Percentiles rank a stretch among this genome's conserved stretches.
Evolutionary conservation across 2,888 invertebrate genomes (phyloP).

Genomic region (Nemotelus pantherinus): DNA sequence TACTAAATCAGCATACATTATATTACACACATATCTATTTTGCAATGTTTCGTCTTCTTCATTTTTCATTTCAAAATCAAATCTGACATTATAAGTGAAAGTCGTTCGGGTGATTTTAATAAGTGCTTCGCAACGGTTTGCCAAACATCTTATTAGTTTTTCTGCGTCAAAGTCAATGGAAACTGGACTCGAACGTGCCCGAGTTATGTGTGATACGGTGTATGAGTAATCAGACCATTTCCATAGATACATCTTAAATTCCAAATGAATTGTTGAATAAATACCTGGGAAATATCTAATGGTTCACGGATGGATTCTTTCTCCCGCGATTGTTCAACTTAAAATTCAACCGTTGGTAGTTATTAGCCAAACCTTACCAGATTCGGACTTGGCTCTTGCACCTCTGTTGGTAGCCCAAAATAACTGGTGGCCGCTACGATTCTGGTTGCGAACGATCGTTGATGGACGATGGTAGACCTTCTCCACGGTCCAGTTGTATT

Average conservation of each 20-base stretch:
- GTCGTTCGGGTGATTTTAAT: neutral
- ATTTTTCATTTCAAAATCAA: neutral
- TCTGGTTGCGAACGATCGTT: too few relatives aligned
- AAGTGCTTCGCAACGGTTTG: conserved; percentile 28
- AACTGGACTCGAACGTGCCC: too few relatives aligned
- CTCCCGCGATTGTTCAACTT: neutral
- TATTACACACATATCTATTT: too few relatives aligned
- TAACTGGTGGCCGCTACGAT: too few relatives aligned
- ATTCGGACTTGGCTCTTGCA: neutral
- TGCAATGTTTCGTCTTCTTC: neutral
- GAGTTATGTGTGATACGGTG: too few relatives aligned
- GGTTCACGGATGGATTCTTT: conserved; percentile 8
- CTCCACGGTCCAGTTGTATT: conserved; percentile 24
- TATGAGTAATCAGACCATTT: neutral
- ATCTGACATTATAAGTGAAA: conserved; percentile 17
- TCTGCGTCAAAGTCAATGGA: neutral
- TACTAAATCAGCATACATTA: neutral
- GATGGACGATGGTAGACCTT: neutral
- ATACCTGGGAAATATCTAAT: conserved; percentile 10
- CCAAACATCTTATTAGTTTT: neutral
- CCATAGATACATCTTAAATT: neutral
- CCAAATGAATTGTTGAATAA: neutral
- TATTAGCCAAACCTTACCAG: conserved; percentile 5
- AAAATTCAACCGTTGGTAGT: neutral
- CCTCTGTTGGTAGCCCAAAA: too few relatives aligned